Evolutionary conservation across 2,113 vertebrate genomes (phyloP).

Genomic region (Leptobrachium ailaonicum): DNA sequence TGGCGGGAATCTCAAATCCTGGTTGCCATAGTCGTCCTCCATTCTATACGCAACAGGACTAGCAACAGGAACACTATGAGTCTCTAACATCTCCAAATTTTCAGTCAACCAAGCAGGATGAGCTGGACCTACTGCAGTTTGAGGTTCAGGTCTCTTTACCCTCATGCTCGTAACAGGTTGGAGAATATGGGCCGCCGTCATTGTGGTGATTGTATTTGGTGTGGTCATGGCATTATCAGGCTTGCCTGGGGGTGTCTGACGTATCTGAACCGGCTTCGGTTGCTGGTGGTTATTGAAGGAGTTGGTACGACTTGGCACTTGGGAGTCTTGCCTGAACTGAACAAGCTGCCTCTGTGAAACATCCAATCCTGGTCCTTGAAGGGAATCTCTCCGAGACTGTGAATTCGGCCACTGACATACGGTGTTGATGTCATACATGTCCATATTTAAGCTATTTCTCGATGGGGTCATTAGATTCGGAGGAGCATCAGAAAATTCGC

Average conservation of each 20-base stretch:
- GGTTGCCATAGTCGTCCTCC: conserved; percentile 70
- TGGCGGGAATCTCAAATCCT: conserved; percentile 85
- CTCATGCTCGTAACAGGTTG: conserved; percentile 95
- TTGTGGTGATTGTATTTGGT: conserved; percentile 90
- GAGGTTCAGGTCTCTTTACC: conserved; percentile 92
- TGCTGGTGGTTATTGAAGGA: conserved; percentile 91
- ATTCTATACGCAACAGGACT: conserved; percentile 70
- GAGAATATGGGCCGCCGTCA: conserved; percentile 91
- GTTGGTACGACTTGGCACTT: conserved; percentile 85
- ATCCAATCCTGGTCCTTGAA: conserved; percentile 75
- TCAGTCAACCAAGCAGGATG: conserved; percentile 87
- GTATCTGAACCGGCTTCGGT: conserved; percentile 68
- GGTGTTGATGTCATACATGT: conserved; percentile 78
- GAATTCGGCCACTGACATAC: conserved; percentile 75
- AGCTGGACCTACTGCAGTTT: conserved; percentile 93
- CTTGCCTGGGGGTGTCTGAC: conserved; percentile 74
- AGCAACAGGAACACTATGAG: conserved; percentile 71
- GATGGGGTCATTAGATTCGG: conserved; percentile 80
- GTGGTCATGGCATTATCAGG: conserved; percentile 75
- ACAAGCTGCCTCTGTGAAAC: conserved; percentile 73
- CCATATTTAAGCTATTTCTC: conserved; percentile 89
- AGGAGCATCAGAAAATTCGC: conserved; percentile 82
- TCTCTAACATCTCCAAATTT: conserved; percentile 70
- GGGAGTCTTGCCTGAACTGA: conserved; percentile 80
- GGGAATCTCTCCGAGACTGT: conserved; percentile 73